A percentile compares a stretch with the other conserved stretches of the same genome.
These are phyloP conservation scores for Peromyscus melanophrys DNA, from an alignment of 2,797 vertebrate genomes.

Conservation along the genomic window DNA sequence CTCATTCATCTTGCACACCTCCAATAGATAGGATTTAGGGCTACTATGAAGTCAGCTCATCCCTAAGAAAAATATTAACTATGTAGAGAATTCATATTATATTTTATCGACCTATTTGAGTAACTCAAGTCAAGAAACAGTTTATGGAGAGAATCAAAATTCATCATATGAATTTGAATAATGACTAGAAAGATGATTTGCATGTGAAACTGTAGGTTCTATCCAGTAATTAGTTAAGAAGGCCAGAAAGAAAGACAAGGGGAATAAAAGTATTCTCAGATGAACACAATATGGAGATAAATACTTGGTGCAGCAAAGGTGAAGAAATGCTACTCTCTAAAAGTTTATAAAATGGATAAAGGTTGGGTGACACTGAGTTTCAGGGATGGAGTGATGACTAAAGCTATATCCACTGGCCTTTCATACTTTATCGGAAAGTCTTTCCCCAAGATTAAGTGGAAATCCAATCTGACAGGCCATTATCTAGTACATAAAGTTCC, in stretches of 20 bases:
- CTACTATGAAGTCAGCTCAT: background rate
- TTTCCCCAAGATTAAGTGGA: conserved; percentile 71
- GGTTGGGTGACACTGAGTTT: conserved; percentile 64
- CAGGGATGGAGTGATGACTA: conserved; percentile 57
- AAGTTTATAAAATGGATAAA: conserved; percentile 66
- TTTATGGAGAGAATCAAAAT: conserved; percentile 65
- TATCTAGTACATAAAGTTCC: conserved; percentile 78
- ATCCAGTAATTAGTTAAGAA: conserved; percentile 57
- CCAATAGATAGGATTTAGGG: background rate
- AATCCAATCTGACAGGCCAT: conserved; percentile 78
- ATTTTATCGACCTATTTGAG: conserved; percentile 44
- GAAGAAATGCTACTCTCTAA: conserved; percentile 39
- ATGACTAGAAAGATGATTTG: conserved; percentile 45
- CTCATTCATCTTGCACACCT: background rate
- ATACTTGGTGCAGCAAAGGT: background rate
- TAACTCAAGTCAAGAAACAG: conserved; percentile 4
- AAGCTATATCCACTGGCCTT: conserved; percentile 72
- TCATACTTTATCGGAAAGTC: conserved; percentile 74
- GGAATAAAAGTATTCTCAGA: conserved; percentile 32
- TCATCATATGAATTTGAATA: background rate
- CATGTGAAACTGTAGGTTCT: background rate
- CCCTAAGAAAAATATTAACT: conserved; percentile 23
- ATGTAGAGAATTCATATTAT: background rate
- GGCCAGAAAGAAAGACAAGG: conserved; percentile 1
- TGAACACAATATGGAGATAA: conserved; percentile 27